These are phyloP conservation scores for Zosterops pallidus DNA, from an alignment of 2,113 vertebrate genomes.

Conservation along the genomic window DNA sequence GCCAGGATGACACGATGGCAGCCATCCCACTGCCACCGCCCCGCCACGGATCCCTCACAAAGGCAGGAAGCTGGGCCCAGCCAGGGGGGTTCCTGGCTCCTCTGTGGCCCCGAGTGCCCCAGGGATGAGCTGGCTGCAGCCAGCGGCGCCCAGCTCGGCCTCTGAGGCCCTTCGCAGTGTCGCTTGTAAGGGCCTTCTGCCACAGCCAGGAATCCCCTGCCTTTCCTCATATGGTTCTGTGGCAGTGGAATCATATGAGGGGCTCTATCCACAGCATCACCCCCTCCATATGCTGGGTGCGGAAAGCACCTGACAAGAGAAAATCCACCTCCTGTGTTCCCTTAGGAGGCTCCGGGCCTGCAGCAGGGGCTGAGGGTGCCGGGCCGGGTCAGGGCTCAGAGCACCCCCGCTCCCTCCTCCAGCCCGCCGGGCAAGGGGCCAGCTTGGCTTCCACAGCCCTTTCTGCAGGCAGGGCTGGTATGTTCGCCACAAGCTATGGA, in stretches of 20 bases:
- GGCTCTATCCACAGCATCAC: background rate
- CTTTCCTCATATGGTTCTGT: background rate
- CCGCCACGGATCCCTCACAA: background rate
- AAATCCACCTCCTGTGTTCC: background rate
- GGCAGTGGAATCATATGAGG: background rate
- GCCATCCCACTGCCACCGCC: background rate
- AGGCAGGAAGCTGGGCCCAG: background rate
- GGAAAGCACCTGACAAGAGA: background rate
- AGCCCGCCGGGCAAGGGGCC: conserved; percentile 12
- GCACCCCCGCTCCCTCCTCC: background rate
- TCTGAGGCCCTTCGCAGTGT: background rate
- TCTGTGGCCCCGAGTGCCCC: background rate
- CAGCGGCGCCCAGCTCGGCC: background rate
- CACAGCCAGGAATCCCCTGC: background rate
- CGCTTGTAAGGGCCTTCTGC: background rate
- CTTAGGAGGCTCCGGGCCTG: background rate
- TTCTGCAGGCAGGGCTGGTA: conserved; percentile 44
- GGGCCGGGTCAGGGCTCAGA: background rate
- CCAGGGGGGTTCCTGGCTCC: background rate
- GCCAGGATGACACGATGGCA: background rate
- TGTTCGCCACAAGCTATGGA: conserved; percentile 30
- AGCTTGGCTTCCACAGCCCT: conserved; percentile 9
- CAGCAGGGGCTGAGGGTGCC: background rate
- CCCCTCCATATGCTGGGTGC: fast-evolving
- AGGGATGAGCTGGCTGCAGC: background rate